These are phyloP conservation scores for Xestobium rufovillosum DNA, from an alignment of 2,888 invertebrate species.

Conservation along the genomic window DNA sequence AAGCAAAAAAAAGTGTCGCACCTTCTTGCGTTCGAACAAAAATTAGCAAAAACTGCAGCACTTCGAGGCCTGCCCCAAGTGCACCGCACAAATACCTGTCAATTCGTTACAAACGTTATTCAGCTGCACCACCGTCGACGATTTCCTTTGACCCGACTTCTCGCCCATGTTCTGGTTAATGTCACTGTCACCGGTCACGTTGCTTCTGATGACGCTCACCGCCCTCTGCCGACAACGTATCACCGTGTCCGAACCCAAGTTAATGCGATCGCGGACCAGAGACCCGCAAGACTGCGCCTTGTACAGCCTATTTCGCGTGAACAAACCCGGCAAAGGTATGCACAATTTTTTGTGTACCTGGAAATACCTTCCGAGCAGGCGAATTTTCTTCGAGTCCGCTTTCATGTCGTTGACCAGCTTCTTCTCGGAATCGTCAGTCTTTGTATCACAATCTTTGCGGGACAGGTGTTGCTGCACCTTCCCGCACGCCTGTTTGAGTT, in stretches of 20 bases:
- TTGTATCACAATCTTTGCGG: constrained; percentile 22
- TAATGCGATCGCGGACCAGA: constrained; percentile 48
- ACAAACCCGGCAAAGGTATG: constrained; percentile 51
- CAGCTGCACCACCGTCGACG: constrained; percentile 35
- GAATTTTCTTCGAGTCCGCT: constrained; percentile 47
- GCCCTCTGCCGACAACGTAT: constrained; percentile 42
- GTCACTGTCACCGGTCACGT: constrained; percentile 44
- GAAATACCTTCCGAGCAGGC: constrained; percentile 59
- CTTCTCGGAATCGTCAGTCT: constrained; percentile 13
- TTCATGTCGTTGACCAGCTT: constrained; percentile 33
- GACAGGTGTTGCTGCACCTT: constrained; percentile 18
- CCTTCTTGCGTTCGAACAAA: no score
- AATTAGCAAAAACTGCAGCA: constrained; percentile 53
- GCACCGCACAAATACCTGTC: constrained; percentile 48
- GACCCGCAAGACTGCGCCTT: constrained; percentile 59
- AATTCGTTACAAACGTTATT: constrained; percentile 43
- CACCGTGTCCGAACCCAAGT: constrained; percentile 38
- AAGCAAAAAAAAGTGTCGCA: no score
- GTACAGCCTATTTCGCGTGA: constrained; percentile 50
- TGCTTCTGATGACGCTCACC: constrained; percentile 40
- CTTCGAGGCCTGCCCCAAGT: constrained; percentile 50
- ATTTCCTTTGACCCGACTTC: constrained; percentile 24
- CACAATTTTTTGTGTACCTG: constrained; percentile 61
- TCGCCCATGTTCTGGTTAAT: constrained; percentile 47
- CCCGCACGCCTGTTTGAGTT: constrained; percentile 7